Conservation (phyloP, 1,140 invertebrate species). For the Drosophila ficusphila region DNA sequence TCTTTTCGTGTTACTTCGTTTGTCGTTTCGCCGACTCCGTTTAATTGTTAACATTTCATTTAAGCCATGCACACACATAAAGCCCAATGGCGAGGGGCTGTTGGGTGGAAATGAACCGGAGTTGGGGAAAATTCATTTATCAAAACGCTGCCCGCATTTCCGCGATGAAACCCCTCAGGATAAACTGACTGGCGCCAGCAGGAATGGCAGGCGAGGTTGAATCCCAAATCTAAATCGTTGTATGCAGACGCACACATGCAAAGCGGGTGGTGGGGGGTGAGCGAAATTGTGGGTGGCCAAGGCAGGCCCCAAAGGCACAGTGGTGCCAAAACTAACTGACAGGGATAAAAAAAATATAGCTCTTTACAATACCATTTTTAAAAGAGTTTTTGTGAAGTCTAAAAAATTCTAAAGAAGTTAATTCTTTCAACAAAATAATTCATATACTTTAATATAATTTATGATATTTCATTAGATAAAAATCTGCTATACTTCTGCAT, state of each 20-base stretch:
- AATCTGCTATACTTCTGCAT: too few relatives aligned
- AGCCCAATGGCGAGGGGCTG: background rate
- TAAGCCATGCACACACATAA: conserved; percentile 52
- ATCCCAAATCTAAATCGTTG: conserved; percentile 74
- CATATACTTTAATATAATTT: too few relatives aligned
- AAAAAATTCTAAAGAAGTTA: too few relatives aligned
- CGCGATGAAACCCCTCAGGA: conserved; percentile 63
- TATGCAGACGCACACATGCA: conserved; percentile 48
- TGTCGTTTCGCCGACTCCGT: conserved; percentile 64
- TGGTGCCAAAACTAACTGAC: background rate
- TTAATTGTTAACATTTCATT: conserved; percentile 83
- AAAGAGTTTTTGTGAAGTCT: too few relatives aligned
- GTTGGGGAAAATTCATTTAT: conserved; percentile 72
- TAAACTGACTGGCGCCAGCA: conserved; percentile 74
- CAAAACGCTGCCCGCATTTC: conserved; percentile 77
- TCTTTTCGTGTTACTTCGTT: conserved; percentile 69
- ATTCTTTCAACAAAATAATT: too few relatives aligned
- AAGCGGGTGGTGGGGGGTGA: background rate
- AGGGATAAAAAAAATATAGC: background rate
- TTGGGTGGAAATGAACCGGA: conserved; percentile 4
- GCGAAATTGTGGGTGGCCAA: background rate
- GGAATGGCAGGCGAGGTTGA: conserved; percentile 67
- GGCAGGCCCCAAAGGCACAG: conserved; percentile 12
- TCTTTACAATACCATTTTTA: too few relatives aligned
- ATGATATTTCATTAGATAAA: background rate